A percentile compares a stretch with the other conserved stretches of the same genome.
Conservation (phyloP, 2,888 invertebrate species). For the Eumerus sabulonum region DNA sequence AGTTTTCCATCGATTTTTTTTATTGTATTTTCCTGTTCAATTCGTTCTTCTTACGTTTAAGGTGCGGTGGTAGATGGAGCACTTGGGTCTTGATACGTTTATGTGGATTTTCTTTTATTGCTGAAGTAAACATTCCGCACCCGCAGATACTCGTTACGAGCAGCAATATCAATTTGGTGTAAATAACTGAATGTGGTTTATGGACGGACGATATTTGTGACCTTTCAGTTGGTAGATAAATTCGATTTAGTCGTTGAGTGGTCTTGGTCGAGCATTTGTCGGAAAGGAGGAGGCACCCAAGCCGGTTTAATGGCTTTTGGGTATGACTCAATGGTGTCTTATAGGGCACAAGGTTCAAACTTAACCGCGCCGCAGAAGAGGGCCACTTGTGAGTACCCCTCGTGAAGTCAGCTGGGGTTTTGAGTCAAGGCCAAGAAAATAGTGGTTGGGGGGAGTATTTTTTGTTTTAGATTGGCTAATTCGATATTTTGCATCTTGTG, state of each 20-base stretch:
- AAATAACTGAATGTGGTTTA: constrained; percentile 15
- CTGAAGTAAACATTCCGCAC: constrained; percentile 48
- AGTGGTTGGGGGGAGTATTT: too few relatives aligned
- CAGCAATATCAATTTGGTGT: constrained; percentile 24
- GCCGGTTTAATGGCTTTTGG: too few relatives aligned
- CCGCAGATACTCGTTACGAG: constrained; percentile 27
- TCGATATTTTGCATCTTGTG: too few relatives aligned
- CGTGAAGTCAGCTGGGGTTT: too few relatives aligned
- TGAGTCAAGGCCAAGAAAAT: too few relatives aligned
- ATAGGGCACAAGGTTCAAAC: too few relatives aligned
- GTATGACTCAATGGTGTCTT: too few relatives aligned
- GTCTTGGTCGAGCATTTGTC: not conserved
- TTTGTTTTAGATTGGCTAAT: too few relatives aligned
- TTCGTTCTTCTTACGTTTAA: constrained; percentile 23
- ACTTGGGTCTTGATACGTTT: not conserved
- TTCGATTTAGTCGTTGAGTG: not conserved
- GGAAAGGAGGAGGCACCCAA: too few relatives aligned
- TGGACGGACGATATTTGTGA: constrained; percentile 2
- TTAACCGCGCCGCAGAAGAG: too few relatives aligned
- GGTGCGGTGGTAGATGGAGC: constrained; percentile 45
- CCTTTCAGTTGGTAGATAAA: constrained; percentile 1
- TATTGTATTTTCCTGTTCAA: constrained; percentile 35
- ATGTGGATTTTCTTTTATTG: not conserved
- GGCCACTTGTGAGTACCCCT: too few relatives aligned
- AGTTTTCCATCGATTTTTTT: constrained; percentile 38